Evolutionary conservation across 2,113 vertebrate genomes (phyloP), one percentile per base, ranked within the genome.

Genomic region (Alosa alosa): DNA sequence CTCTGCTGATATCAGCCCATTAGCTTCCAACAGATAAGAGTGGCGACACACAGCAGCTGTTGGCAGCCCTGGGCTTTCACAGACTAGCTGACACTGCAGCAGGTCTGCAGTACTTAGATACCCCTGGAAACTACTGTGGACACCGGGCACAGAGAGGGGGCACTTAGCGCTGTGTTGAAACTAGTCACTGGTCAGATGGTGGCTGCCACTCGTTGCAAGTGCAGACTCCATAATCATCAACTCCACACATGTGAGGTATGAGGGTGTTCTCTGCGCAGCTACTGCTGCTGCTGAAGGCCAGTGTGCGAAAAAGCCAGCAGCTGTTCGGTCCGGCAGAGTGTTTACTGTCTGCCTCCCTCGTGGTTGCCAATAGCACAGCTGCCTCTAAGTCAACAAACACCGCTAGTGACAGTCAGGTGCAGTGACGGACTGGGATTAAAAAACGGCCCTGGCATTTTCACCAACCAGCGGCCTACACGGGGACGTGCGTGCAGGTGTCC

Each of bases 351-450:
- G 13, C n/a, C 52, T 41, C 25, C 20, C 7, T 36, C 25, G 8
- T 13, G 52, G 49, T 1, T 4, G 49, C 50, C 5, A 52, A 22
- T 85, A 47, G 6, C 81, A 31, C 87, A 88, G 83, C 60, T 86
- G 88, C 50, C 49, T 22, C 47, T 49, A 68, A 36, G 81, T 45
- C 83, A 83, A 44, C 41, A 44, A 31, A 88, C 83, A 86, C 55
- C n/a, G 72, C 68, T 20, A n/a, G 11, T n/a, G 5, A 68, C 31
- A 47, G 13, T 60, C 15, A 22, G 36, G 15, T 44, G 41, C n/a
- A n/a, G n/a, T n/a, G n/a, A n/a, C n/a, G n/a, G n/a, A n/a, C n/a
- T n/a, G n/a, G n/a, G n/a, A n/a, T n/a, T n/a, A n/a, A n/a, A n/a
- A n/a, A n/a, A n/a, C n/a, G n/a, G n/a, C n/a, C n/a, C n/a, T n/a